Evolutionary conservation across 2,113 vertebrate genomes (phyloP).

Genomic region (Tilapia sparmanii): DNA sequence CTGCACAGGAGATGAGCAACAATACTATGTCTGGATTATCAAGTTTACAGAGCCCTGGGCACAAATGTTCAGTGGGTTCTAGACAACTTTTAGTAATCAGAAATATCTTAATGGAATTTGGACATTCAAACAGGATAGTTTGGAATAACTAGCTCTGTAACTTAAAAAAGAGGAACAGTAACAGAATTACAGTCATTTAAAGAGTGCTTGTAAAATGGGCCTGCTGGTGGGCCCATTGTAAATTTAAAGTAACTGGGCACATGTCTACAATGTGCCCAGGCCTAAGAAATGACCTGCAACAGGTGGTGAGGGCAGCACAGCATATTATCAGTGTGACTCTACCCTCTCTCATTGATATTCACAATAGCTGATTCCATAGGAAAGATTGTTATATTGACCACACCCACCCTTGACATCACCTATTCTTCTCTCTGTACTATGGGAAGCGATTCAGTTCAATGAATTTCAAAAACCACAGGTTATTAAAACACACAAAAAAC

Average conservation of each 20-base stretch:
- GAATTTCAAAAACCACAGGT: background rate
- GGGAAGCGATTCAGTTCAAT: background rate
- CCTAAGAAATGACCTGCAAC: background rate
- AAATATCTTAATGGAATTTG: background rate
- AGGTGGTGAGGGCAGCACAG: background rate
- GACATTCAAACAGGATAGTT: background rate
- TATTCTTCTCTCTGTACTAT: background rate
- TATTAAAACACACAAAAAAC: background rate
- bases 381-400: background rate
- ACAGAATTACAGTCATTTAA: background rate
- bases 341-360: background rate
- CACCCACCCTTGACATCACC: background rate
- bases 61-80: background rate
- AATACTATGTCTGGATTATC: background rate
- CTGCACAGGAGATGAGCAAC: background rate
- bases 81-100: background rate
- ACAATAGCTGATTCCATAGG: background rate
- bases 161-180: background rate
- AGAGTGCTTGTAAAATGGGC: background rate
- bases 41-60: background rate
- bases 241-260: background rate
- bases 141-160: background rate
- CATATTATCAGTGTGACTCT: background rate
- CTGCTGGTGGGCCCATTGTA: background rate
- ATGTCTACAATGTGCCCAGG: background rate